Evolutionary conservation across 2,113 vertebrate species (phyloP), one percentile per base, ranked within the genome.

Genomic region (Rhinogobius similis): DNA sequence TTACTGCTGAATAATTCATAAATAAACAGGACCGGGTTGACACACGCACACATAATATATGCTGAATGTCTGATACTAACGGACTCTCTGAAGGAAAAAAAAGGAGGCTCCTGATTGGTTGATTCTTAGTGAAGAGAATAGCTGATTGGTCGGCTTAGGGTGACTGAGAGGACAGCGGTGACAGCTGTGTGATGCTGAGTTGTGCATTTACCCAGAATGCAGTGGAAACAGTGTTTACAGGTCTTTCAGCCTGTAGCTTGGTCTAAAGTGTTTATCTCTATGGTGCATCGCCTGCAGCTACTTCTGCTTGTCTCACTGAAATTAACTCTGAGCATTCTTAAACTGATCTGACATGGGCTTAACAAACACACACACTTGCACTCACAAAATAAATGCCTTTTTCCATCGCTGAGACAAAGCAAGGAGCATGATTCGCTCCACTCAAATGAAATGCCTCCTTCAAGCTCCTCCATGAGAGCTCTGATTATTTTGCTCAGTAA

Each of bases 201-300:
- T 81, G 84, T 82, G 85, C 83, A 79, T 87, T 85, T 90, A 88
- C 79, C 84, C 87, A 88, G 79, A 90, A 90, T 87, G 84, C 88
- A 87, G 32, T 59, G 48, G 68, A 77, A 88, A 83, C 38, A 53
- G 80, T 79, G 86, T 88, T 84, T 86, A 86, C 86, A 87, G 88
- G 89, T 90, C 82, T 44, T 74, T 65, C 82, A 55, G 86, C 85
- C 86, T 81, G 75, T 83, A 84, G 86, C 75, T 7, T 61, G 67
- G 65, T 87, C 84, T 84, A 88, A 92, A 86, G 81, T 89, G 85
- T 90, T 92, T 90, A 90, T 90, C 83, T 87, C 73, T 38, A 68
- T 81, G 82, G 68, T 78, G 76, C 72, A 68, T 59, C 8, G 87
- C 89, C 87, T 75, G 83, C 75, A 76, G 90, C 89, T 68, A 84